A percentile compares a stretch with the other conserved stretches of the same genome.
Conservation (phyloP, 2,888 invertebrate species). For the Erynnis tages region DNA sequence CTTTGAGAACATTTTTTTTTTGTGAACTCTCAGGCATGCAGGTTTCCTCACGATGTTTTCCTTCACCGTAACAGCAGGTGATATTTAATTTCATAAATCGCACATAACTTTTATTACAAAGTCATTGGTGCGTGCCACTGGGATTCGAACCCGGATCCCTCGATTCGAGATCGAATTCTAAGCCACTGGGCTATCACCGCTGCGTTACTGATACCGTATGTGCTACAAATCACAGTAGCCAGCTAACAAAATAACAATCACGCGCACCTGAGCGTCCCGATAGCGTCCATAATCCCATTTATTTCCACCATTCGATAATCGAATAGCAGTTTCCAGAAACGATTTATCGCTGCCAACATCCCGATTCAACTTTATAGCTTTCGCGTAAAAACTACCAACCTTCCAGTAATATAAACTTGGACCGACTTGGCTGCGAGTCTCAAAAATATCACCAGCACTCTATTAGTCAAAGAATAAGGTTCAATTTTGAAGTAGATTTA, state of each 20-base stretch:
- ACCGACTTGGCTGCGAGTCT: conserved; percentile 21
- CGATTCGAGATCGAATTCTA: too few species aligned
- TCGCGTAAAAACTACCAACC: conserved; percentile 52
- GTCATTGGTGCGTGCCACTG: too few species aligned
- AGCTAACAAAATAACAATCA: conserved; percentile 47
- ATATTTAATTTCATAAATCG: too few species aligned
- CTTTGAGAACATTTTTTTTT: too few species aligned
- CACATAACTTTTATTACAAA: too few species aligned
- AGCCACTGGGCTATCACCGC: too few species aligned
- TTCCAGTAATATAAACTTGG: conserved; percentile 56
- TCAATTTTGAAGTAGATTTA: conserved; percentile 31
- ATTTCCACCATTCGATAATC: conserved; percentile 57
- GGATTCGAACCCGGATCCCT: too few species aligned
- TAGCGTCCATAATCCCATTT: conserved; percentile 43
- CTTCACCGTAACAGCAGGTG: too few species aligned
- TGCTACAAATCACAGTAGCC: conserved; percentile 8
- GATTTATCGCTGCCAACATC: conserved; percentile 53
- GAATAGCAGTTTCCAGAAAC: conserved; percentile 60
- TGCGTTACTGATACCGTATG: too few species aligned
- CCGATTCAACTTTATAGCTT: conserved; percentile 57
- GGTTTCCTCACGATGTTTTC: too few species aligned
- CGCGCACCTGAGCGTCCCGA: conserved; percentile 43
- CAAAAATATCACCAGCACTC: conserved; percentile 5
- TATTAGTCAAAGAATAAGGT: conserved; percentile 37
- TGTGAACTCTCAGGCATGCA: too few species aligned